These are phyloP conservation scores for Drosophila rhopaloa DNA, from an alignment of 1,140 invertebrate genomes.

Conservation along the genomic window DNA sequence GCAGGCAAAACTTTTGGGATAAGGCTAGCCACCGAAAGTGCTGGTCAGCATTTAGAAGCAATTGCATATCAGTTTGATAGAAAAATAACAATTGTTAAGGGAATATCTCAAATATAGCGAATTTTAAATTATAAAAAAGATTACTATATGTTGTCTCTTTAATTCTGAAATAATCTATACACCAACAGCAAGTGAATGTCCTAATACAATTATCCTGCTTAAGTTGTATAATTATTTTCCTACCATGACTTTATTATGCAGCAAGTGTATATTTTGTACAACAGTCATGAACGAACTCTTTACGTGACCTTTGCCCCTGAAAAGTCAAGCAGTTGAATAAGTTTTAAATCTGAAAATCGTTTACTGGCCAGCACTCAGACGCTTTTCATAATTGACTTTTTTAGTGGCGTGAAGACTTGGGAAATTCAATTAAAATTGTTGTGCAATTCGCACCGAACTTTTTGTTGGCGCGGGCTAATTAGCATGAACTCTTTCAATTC, in stretches of 20 bases:
- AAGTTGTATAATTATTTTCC: no score
- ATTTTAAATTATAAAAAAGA: no score
- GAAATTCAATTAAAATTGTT: slow-evolving; percentile 57
- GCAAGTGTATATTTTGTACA: no score
- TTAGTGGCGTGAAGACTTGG: slow-evolving; percentile 1
- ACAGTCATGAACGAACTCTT: neutral
- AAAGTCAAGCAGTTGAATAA: slow-evolving; percentile 3
- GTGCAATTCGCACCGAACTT: slow-evolving; percentile 23
- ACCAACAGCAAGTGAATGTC: no score
- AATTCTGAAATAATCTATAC: no score
- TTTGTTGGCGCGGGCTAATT: slow-evolving; percentile 43
- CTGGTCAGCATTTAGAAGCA: slow-evolving; percentile 8
- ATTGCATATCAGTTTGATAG: no score
- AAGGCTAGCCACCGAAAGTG: slow-evolving; percentile 10
- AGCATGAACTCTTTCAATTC: slow-evolving; percentile 57
- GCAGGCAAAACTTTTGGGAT: slow-evolving; percentile 28
- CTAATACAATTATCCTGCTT: no score
- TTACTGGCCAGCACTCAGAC: slow-evolving; percentile 6
- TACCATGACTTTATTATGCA: no score
- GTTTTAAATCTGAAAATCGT: slow-evolving; percentile 25
- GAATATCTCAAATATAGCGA: no score
- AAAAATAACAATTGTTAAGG: no score
- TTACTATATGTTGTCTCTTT: no score
- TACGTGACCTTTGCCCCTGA: neutral
- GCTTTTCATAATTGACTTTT: slow-evolving; percentile 36